Evolutionary conservation across 2,797 vertebrate genomes (phyloP).

Genomic region (Ptychadena robeensis): DNA sequence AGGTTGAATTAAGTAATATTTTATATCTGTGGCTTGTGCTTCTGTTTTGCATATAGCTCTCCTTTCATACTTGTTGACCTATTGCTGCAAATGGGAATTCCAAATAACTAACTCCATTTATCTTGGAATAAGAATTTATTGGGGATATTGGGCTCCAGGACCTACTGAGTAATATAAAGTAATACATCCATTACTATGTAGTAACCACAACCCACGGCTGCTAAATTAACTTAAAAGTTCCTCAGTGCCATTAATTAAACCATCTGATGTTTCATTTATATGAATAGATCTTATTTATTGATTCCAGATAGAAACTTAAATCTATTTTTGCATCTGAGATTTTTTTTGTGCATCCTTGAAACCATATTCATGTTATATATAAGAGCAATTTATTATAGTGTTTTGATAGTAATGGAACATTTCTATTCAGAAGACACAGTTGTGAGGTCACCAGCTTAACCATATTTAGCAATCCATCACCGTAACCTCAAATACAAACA

Average conservation of each 20-base stretch:
- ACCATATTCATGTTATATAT: conserved; percentile 11
- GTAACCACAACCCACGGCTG: neutral
- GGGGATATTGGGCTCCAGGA: conserved; percentile 2
- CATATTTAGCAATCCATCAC: conserved; percentile 15
- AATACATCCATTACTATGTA: neutral
- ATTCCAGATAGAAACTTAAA: conserved; percentile 18
- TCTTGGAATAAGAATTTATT: neutral
- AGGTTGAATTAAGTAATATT: neutral
- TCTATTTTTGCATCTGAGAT: conserved; percentile 9
- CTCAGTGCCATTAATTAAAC: conserved; percentile 12
- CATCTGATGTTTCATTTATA: conserved; percentile 25
- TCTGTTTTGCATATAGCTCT: neutral
- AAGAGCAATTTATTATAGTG: conserved; percentile 24
- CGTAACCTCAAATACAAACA: conserved; percentile 18
- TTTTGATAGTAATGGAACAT: conserved; percentile 39
- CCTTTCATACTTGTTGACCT: neutral
- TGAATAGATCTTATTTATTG: conserved; percentile 20
- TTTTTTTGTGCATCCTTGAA: conserved; percentile 13
- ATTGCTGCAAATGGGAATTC: neutral
- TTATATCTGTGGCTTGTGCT: neutral
- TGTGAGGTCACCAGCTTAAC: conserved; percentile 27
- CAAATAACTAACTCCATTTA: neutral
- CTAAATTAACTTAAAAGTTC: conserved; percentile 30
- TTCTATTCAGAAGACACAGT: conserved; percentile 40
- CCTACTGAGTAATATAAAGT: neutral